Conservation (phyloP, 2,797 vertebrate genomes). For the Tenualosa thibaudeaui region DNA sequence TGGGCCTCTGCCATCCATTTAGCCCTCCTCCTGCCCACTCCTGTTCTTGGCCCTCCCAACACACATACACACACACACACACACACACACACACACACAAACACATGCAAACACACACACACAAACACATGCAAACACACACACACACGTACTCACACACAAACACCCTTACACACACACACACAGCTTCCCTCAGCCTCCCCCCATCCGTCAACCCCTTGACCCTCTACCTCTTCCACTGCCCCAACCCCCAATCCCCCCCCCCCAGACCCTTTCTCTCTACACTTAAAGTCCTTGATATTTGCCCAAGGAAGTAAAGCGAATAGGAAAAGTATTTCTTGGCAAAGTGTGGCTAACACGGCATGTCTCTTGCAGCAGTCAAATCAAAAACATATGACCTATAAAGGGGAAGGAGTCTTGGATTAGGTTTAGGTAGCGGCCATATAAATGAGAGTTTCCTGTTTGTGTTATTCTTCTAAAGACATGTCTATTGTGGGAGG, state of each 20-base stretch:
- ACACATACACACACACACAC: not conserved
- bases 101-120: no score
- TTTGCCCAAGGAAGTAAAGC: slow-evolving; percentile 68
- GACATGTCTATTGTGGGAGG: slow-evolving; percentile 43
- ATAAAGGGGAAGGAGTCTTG: slow-evolving; percentile 52
- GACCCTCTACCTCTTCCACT: not conserved
- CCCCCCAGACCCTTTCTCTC: slow-evolving; percentile 25
- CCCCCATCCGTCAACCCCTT: slow-evolving; percentile 2
- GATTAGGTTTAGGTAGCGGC: slow-evolving; percentile 61
- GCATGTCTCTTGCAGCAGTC: slow-evolving; percentile 45
- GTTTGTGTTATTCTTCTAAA: slow-evolving; percentile 55
- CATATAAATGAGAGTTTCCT: slow-evolving; percentile 60
- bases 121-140: no score
- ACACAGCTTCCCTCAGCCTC: not conserved
- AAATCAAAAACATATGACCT: slow-evolving; percentile 68
- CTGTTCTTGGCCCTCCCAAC: not conserved
- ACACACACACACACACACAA: not conserved
- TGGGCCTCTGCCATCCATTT: not conserved
- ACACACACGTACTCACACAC: no score
- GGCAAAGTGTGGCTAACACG: slow-evolving; percentile 55
- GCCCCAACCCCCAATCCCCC: slow-evolving; percentile 14
- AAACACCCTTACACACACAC: no score
- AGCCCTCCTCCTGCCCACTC: not conserved
- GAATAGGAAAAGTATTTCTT: slow-evolving; percentile 67
- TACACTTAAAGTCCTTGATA: slow-evolving; percentile 56